Evolutionary conservation across 2,797 vertebrate species (phyloP).

Genomic region (Dermochelys coriacea): DNA sequence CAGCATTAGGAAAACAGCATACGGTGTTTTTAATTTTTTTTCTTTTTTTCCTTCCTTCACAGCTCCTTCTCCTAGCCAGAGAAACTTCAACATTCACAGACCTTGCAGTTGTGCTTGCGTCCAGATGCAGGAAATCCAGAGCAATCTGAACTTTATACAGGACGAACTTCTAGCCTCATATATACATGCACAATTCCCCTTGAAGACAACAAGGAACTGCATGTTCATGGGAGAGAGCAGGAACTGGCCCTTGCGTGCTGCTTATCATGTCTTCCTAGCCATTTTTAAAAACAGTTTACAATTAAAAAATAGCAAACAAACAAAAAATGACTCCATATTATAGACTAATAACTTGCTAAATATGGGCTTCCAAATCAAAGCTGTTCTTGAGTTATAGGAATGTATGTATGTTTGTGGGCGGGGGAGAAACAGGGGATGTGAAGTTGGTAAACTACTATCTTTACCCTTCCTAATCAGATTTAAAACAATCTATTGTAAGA

Average conservation of each 20-base stretch:
- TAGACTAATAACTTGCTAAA: not conserved
- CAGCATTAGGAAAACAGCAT: not conserved
- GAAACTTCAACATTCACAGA: not conserved
- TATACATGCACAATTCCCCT: rapidly evolving
- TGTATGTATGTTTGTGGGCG: rapidly evolving
- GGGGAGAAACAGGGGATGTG: not conserved
- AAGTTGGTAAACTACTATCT: not conserved
- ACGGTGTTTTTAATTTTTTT: not conserved
- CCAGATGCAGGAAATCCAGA: not conserved
- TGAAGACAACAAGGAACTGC: rapidly evolving
- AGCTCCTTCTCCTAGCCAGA: not conserved
- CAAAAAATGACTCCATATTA: not conserved
- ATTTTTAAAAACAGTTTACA: not conserved
- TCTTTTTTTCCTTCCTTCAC: not conserved
- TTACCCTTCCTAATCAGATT: not conserved
- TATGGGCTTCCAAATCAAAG: not conserved
- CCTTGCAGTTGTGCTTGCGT: not conserved
- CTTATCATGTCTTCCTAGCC: not conserved
- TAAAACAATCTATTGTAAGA: not conserved
- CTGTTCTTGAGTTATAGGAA: not conserved
- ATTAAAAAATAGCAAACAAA: not conserved
- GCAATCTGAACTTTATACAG: rapidly evolving
- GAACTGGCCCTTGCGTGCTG: not conserved
- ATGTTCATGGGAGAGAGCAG: rapidly evolving
- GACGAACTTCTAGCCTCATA: not conserved